Evolutionary conservation across 2,797 vertebrate species (phyloP).

Genomic region (Peromyscus attwateri): DNA sequence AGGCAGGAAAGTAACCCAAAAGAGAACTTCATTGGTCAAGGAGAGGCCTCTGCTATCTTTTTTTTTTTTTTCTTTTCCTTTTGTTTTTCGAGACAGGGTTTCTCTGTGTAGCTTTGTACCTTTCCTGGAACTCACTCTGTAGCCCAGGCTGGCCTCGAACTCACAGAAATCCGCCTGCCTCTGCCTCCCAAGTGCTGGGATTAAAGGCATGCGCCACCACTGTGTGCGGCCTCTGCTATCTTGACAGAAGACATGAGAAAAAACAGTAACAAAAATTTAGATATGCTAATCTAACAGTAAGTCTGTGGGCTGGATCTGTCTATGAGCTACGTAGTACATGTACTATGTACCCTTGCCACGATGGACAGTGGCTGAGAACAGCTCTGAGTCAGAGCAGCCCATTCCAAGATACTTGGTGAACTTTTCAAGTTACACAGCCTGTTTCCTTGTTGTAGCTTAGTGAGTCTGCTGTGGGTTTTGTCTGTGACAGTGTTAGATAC

Average conservation of each 20-base stretch:
- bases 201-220: too few species aligned
- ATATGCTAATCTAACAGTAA: background rate
- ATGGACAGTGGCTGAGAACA: background rate
- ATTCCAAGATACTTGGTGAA: slow-evolving; percentile 30
- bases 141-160: too few species aligned
- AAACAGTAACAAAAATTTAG: background rate
- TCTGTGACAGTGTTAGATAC: background rate
- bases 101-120: too few species aligned
- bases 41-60: background rate
- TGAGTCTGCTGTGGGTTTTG: background rate
- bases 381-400: slow-evolving; percentile 48
- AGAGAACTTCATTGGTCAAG: background rate
- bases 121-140: too few species aligned
- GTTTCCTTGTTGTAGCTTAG: background rate
- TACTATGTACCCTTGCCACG: background rate
- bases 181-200: too few species aligned
- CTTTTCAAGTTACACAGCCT: slow-evolving; percentile 18
- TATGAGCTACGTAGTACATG: background rate
- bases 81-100: too few species aligned
- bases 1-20: background rate
- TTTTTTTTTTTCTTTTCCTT: too few species aligned
- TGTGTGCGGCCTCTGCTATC: background rate
- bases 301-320: background rate
- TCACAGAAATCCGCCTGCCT: too few species aligned
- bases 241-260: slow-evolving; percentile 11